Percentiles rank a stretch among this genome's conserved stretches.
These are phyloP conservation scores for Epinotia bilunana DNA, from an alignment of 2,888 invertebrate species.

Conservation along the genomic window DNA sequence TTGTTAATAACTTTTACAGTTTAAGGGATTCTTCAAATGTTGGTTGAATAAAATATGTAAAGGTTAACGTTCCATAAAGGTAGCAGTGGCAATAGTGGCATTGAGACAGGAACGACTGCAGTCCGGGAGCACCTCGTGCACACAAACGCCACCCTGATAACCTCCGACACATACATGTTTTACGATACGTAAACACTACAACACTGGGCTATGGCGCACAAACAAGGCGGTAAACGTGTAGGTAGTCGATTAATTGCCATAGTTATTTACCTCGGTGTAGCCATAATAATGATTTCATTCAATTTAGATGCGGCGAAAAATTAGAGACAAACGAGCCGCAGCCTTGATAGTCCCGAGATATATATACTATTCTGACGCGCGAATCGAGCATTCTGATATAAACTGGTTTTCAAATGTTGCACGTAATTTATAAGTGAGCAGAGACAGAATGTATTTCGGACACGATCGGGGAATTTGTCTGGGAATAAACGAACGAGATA, in stretches of 20 bases:
- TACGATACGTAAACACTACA: slow-evolving; percentile 52
- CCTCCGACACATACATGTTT: slow-evolving; percentile 47
- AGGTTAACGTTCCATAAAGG: slow-evolving; percentile 56
- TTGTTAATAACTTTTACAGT: slow-evolving; percentile 18
- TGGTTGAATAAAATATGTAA: slow-evolving; percentile 47
- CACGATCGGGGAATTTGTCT: not conserved
- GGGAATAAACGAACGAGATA: not conserved
- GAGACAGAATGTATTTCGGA: not conserved
- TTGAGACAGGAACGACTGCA: slow-evolving; percentile 53
- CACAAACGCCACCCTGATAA: slow-evolving; percentile 49
- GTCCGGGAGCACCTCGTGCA: slow-evolving; percentile 47
- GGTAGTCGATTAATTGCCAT: slow-evolving; percentile 3
- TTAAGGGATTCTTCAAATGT: slow-evolving; percentile 28
- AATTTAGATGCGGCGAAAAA: slow-evolving; percentile 17
- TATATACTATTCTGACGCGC: slow-evolving; percentile 44
- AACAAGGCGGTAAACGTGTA: slow-evolving; percentile 8
- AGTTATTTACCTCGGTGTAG: slow-evolving; percentile 1
- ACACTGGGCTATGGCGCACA: not conserved
- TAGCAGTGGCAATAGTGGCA: slow-evolving; percentile 54
- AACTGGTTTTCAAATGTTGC: slow-evolving; percentile 42
- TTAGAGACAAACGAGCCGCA: slow-evolving; percentile 49
- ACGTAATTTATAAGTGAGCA: slow-evolving; percentile 20
- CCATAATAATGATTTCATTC: not conserved
- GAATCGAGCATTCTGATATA: slow-evolving; percentile 50
- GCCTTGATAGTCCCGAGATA: slow-evolving; percentile 54